These are phyloP conservation scores for Numida meleagris DNA, from an alignment of 2,113 vertebrate genomes.

Conservation along the genomic window DNA sequence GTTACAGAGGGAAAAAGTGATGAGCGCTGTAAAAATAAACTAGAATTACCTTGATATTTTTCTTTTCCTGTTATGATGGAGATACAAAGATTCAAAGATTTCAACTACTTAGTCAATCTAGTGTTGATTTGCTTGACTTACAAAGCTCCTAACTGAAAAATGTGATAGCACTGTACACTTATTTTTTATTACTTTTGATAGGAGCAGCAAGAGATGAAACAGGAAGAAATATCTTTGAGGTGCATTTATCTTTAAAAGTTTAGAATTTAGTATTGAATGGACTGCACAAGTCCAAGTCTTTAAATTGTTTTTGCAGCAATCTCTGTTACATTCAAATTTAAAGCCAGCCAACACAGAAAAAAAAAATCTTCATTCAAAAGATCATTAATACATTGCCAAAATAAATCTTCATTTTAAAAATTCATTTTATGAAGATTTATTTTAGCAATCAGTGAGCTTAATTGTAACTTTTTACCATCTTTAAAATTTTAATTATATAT, in stretches of 20 bases:
- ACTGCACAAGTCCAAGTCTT: neutral
- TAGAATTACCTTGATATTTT: neutral
- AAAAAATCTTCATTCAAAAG: neutral
- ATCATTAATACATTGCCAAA: neutral
- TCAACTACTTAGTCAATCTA: constrained; percentile 11
- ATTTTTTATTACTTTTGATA: constrained; percentile 66
- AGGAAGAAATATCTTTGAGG: neutral
- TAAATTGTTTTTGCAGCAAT: neutral
- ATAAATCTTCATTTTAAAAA: neutral
- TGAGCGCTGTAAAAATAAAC: neutral
- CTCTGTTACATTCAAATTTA: neutral
- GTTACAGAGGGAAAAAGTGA: neutral
- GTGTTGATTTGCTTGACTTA: constrained; percentile 44
- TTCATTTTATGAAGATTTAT: neutral
- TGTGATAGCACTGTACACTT: neutral
- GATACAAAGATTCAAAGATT: constrained; percentile 22
- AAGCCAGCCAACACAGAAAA: neutral
- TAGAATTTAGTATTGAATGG: constrained; percentile 10
- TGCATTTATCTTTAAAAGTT: neutral
- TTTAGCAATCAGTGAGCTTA: neutral
- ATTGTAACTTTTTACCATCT: neutral
- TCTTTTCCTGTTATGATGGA: neutral
- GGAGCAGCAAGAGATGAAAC: constrained; percentile 8
- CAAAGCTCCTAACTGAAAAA: constrained; percentile 23
- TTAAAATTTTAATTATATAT: neutral